These are phyloP conservation scores for Glaucomys volans DNA, from an alignment of 2,113 vertebrate species.

Conservation along the genomic window DNA sequence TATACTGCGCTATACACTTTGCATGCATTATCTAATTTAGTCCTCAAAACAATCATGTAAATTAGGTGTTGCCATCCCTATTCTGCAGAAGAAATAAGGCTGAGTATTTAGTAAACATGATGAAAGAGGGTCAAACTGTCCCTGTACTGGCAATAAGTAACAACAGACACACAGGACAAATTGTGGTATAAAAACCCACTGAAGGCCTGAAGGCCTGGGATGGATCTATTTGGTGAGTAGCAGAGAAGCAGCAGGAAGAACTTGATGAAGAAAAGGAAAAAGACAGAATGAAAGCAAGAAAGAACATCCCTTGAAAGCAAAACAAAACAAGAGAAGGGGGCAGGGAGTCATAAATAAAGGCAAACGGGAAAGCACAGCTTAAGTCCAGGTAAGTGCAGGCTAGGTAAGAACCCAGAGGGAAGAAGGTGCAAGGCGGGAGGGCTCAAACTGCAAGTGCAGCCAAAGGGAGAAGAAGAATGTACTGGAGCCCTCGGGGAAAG, in stretches of 20 bases:
- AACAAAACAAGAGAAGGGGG: not conserved
- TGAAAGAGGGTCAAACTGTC: not conserved
- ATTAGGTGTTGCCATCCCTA: not conserved
- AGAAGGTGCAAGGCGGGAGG: not conserved
- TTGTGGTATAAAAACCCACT: not conserved
- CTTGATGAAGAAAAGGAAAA: not conserved
- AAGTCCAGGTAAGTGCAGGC: not conserved
- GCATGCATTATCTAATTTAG: not conserved
- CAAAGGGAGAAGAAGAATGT: not conserved
- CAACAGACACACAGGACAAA: not conserved
- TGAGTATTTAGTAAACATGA: not conserved
- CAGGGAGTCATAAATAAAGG: not conserved
- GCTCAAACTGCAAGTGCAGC: not conserved
- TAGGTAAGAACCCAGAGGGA: not conserved
- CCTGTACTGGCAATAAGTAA: not conserved
- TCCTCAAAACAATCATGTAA: not conserved
- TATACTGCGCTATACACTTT: not conserved
- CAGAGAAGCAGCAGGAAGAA: not conserved
- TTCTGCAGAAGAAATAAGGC: not conserved
- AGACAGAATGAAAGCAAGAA: not conserved
- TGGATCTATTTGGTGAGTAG: not conserved
- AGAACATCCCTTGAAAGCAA: not conserved
- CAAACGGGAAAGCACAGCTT: not conserved
- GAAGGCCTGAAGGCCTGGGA: not conserved
- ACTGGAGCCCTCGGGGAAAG: not conserved